phyloP scores from a whole-genome alignment of 2,113 vertebrate species.

The Corythornis cristatus region DNA sequence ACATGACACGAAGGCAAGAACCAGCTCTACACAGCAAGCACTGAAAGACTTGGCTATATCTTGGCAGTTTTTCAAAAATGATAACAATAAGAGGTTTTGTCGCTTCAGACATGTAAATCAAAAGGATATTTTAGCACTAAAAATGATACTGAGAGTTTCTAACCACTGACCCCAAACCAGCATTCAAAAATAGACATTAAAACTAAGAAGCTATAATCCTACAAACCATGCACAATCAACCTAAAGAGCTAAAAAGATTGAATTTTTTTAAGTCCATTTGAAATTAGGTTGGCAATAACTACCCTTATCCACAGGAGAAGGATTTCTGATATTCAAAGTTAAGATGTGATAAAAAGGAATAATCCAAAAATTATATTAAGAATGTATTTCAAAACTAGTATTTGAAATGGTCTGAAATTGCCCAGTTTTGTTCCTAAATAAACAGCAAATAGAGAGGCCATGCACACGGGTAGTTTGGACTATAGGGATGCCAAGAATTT shows the following conservation, averaged over 20 bases:
- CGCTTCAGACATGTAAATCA: constrained; percentile 56
- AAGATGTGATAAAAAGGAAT: constrained; percentile 52
- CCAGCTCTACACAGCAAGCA: constrained; percentile 42
- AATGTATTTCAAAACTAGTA: background rate
- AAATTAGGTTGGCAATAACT: constrained; percentile 46
- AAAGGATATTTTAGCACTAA: constrained; percentile 58
- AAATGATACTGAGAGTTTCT: constrained; percentile 33
- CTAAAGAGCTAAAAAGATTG: constrained; percentile 38
- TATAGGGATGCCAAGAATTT: background rate
- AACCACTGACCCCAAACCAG: constrained; percentile 37
- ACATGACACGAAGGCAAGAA: constrained; percentile 46
- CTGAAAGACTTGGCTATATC: constrained; percentile 45
- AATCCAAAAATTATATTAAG: constrained; percentile 19
- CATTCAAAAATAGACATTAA: constrained; percentile 53
- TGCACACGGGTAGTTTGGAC: background rate
- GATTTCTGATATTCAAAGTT: constrained; percentile 31
- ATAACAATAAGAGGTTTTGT: constrained; percentile 62
- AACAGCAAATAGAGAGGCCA: background rate
- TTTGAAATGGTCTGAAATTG: constrained; percentile 7
- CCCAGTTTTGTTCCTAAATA: background rate
- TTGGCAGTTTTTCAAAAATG: constrained; percentile 57
- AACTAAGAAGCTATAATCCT: constrained; percentile 60
- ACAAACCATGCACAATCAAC: constrained; percentile 38
- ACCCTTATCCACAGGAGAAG: background rate
- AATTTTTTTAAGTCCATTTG: constrained; percentile 52